These are phyloP conservation scores for Mycteria americana DNA, from an alignment of 2,797 vertebrate genomes.

Conservation along the genomic window DNA sequence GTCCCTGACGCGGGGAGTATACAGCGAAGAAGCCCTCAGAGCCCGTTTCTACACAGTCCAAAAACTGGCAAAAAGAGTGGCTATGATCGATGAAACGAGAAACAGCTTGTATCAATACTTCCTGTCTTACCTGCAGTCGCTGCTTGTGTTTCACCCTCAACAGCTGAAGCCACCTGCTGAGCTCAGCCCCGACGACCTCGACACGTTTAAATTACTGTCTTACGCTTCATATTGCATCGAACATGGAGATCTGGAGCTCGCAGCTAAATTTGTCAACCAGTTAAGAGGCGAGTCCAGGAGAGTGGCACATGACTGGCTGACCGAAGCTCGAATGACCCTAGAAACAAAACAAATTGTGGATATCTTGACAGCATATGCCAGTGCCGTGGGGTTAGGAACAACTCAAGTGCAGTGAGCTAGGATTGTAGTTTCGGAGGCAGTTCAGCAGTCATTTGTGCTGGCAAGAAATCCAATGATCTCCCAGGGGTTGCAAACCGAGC, in stretches of 20 bases:
- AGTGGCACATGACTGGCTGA: conserved; percentile 93
- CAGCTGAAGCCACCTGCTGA: conserved; percentile 84
- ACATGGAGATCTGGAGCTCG: conserved; percentile 93
- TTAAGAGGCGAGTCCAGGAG: conserved; percentile 89
- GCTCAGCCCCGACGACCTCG: conserved; percentile 83
- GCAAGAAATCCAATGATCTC: not conserved
- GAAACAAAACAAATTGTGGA: conserved; percentile 92
- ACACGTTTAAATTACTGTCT: conserved; percentile 90
- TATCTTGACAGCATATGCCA: conserved; percentile 91
- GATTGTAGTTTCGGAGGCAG: not conserved
- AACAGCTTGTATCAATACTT: conserved; percentile 97
- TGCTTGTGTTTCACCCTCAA: conserved; percentile 84
- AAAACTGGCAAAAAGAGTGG: conserved; percentile 86
- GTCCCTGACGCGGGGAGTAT: conserved; percentile 88
- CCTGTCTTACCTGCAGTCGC: conserved; percentile 92
- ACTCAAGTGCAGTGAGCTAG: conserved; percentile 83
- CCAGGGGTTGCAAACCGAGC: conserved; percentile 14
- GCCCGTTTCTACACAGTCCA: conserved; percentile 86
- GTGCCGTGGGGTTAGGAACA: conserved; percentile 90
- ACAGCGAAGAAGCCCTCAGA: conserved; percentile 90
- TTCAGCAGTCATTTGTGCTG: not conserved
- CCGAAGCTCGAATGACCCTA: conserved; percentile 88
- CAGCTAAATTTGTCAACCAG: conserved; percentile 95
- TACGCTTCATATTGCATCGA: conserved; percentile 93
- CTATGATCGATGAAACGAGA: conserved; percentile 90